Percentiles rank a stretch among this genome's conserved stretches.
Conservation (phyloP, 2,888 invertebrate genomes). For the Drosophila yooni region DNA sequence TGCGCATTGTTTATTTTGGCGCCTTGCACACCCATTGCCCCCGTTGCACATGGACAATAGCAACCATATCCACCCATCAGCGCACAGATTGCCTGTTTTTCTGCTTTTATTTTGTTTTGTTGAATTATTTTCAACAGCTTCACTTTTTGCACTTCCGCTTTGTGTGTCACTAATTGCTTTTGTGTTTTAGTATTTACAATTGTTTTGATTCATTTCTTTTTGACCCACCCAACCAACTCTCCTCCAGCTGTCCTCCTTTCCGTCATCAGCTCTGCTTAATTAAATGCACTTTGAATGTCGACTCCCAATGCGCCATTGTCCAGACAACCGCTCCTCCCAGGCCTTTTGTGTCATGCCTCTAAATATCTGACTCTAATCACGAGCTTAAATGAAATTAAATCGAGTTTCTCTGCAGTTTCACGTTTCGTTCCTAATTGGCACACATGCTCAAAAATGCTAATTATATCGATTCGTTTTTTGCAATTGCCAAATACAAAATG, state of each 20-base stretch:
- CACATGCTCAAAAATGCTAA: constrained; percentile 14
- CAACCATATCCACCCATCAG: neutral
- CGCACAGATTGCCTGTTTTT: constrained; percentile 34
- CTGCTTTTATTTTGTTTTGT: constrained; percentile 40
- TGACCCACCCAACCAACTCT: constrained; percentile 14
- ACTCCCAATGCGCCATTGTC: constrained; percentile 56
- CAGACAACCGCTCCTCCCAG: constrained; percentile 46
- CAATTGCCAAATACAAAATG: constrained; percentile 12
- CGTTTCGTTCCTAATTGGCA: constrained; percentile 45
- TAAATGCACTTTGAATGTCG: constrained; percentile 79
- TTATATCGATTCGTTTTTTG: constrained; percentile 36
- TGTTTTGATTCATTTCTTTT: constrained; percentile 81
- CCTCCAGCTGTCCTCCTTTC: neutral
- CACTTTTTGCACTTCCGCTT: constrained; percentile 81
- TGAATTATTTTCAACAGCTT: constrained; percentile 77
- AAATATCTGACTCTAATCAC: constrained; percentile 42
- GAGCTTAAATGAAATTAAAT: constrained; percentile 60
- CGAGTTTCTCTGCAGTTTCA: constrained; percentile 45
- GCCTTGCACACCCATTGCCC: constrained; percentile 61
- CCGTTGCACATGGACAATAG: constrained; percentile 40
- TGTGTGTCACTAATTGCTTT: constrained; percentile 82
- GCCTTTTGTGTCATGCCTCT: constrained; percentile 46
- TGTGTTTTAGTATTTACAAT: constrained; percentile 82
- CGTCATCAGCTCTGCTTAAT: constrained; percentile 57
- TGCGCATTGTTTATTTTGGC: constrained; percentile 78